Percentiles rank a stretch among this genome's conserved stretches.
Evolutionary conservation across 2,797 vertebrate genomes (phyloP).

Genomic region (Silurus aristotelis): DNA sequence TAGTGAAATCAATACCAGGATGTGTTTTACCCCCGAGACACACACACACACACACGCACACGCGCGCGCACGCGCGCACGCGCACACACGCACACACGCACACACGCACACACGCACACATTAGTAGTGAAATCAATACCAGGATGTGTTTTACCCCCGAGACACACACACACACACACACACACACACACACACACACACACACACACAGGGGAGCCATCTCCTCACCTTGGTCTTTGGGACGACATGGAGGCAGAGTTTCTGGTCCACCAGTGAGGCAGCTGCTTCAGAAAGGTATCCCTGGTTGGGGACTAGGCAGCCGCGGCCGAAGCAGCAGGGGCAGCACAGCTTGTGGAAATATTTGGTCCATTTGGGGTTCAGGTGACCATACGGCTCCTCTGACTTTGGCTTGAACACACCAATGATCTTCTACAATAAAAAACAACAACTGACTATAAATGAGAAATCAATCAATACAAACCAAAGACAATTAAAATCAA

Average conservation of each 20-base stretch:
- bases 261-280: constrained; percentile 91
- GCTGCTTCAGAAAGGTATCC: constrained; percentile 96
- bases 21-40: not conserved
- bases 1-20: not conserved
- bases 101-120: too few relatives aligned
- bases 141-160: not conserved
- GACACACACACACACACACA: too few relatives aligned
- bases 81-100: too few relatives aligned
- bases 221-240: constrained; percentile 93
- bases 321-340: constrained; percentile 96
- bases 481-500: too few relatives aligned
- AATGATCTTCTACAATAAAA: constrained; percentile 81
- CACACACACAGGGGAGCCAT: too few relatives aligned
- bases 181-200: too few relatives aligned
- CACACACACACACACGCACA: not conserved
- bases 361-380: constrained; percentile 99
- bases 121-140: not conserved
- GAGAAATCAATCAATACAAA: too few relatives aligned
- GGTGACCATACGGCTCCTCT: constrained; percentile 96
- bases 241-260: constrained; percentile 87
- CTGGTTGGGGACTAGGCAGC: constrained; percentile 95
- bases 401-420: constrained; percentile 99
- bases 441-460: not conserved
- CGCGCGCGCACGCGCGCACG: not conserved
- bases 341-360: constrained; percentile 98